Conservation (phyloP, 1,140 invertebrate species). For the Drosophila truncata region DNA sequence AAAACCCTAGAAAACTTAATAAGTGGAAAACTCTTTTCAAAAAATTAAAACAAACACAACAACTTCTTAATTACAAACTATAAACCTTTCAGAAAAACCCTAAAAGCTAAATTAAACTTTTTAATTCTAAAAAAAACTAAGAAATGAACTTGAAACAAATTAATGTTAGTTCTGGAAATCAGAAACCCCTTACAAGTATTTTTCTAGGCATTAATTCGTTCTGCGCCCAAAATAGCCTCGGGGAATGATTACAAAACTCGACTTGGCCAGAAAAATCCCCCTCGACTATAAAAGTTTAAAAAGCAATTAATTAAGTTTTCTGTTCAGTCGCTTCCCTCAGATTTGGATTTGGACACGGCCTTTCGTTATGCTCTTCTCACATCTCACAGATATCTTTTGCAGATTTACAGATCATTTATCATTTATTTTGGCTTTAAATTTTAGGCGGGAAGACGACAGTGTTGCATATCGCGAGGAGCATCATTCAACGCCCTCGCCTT, state of each 20-base stretch:
- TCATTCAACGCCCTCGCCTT: conserved; percentile 61
- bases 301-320: conserved; percentile 27
- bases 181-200: neutral
- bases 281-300: conserved; percentile 1
- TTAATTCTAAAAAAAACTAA: neutral
- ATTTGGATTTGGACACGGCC: conserved; percentile 21
- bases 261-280: conserved; percentile 21
- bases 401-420: conserved; percentile 53
- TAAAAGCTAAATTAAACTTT: neutral
- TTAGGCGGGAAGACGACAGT: neutral
- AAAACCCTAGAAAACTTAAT: neutral
- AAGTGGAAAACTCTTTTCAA: neutral
- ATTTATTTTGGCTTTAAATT: conserved; percentile 5
- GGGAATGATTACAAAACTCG: conserved; percentile 6
- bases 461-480: conserved; percentile 20
- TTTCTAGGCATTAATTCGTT: neutral
- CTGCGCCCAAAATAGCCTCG: conserved; percentile 12
- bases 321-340: neutral
- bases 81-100: neutral
- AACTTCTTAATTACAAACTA: neutral
- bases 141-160: neutral
- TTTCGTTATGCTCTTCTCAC: conserved; percentile 47
- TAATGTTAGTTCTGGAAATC: conserved; percentile 1
- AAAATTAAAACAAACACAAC: neutral
- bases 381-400: conserved; percentile 27